phyloP scores from a whole-genome alignment of 2,888 invertebrate genomes.

The Ichneumon xanthorius region DNA sequence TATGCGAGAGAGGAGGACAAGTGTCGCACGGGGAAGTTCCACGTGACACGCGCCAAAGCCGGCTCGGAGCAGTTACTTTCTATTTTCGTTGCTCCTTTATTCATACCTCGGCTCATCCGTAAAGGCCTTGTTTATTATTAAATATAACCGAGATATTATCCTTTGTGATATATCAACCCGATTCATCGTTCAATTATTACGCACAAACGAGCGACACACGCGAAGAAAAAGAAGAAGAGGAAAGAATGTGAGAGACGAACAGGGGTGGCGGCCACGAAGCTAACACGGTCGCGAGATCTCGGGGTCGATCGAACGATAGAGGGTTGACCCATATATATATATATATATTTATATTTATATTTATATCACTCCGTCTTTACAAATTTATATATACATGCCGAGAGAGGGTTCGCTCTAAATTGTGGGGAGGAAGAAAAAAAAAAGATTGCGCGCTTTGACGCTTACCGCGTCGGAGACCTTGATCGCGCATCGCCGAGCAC shows the following conservation, averaged over 20 bases:
- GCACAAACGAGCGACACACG: background rate
- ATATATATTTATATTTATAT: constrained; percentile 10
- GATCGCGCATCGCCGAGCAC: constrained; percentile 54
- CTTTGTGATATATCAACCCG: constrained; percentile 14
- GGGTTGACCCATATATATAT: constrained; percentile 27
- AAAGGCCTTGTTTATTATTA: constrained; percentile 1
- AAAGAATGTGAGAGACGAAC: background rate
- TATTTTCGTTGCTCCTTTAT: background rate
- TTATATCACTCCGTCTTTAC: constrained; percentile 19
- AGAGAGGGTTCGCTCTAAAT: constrained; percentile 31
- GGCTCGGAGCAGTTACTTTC: background rate
- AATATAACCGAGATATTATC: constrained; percentile 17
- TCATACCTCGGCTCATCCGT: background rate
- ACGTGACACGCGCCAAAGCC: background rate
- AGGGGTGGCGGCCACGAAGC: constrained; percentile 1
- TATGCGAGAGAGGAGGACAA: background rate
- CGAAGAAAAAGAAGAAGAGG: background rate
- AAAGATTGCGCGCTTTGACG: constrained; percentile 43
- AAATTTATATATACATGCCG: background rate
- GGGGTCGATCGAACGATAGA: constrained; percentile 13
- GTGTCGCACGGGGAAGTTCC: background rate
- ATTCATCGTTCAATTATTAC: constrained; percentile 4
- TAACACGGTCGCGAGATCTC: background rate
- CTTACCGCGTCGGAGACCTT: constrained; percentile 48
- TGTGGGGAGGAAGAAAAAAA: constrained; percentile 11